Percentiles rank a stretch among this genome's conserved stretches.
Evolutionary conservation across 2,888 invertebrate genomes (phyloP).

Genomic region (Melanostoma mellinum): DNA sequence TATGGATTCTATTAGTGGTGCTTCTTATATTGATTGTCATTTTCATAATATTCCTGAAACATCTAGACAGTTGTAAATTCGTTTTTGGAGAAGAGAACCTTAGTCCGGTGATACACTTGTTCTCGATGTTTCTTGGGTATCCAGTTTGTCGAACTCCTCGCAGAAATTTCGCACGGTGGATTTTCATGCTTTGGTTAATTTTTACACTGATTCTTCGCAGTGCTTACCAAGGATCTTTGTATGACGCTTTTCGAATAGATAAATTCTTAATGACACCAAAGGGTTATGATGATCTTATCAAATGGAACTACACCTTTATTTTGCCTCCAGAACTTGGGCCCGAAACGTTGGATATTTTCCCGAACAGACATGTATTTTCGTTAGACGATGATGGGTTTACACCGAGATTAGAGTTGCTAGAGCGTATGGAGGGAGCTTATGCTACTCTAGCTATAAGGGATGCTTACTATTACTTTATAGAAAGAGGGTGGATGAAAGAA

Average conservation of each 20-base stretch:
- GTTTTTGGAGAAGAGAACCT: conserved; percentile 69
- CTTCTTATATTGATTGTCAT: neutral
- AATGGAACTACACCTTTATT: conserved; percentile 74
- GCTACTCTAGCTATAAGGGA: conserved; percentile 72
- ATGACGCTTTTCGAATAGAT: conserved; percentile 76
- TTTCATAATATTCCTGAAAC: conserved; percentile 16
- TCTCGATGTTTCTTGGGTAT: conserved; percentile 75
- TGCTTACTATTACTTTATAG: conserved; percentile 75
- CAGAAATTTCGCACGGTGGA: conserved; percentile 75
- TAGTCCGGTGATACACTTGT: conserved; percentile 74
- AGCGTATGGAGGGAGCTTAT: neutral
- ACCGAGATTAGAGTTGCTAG: conserved; percentile 3
- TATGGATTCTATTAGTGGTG: conserved; percentile 74
- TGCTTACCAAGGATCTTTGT: conserved; percentile 79
- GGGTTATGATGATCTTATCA: conserved; percentile 73
- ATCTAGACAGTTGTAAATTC: conserved; percentile 17
- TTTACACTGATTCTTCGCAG: conserved; percentile 77
- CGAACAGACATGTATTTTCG: conserved; percentile 57
- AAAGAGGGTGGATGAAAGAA: conserved; percentile 43
- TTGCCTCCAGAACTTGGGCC: conserved; percentile 48
- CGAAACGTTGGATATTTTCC: conserved; percentile 74
- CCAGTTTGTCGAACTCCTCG: conserved; percentile 74
- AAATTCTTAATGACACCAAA: conserved; percentile 73
- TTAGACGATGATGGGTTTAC: neutral
- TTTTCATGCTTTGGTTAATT: conserved; percentile 77